Base-by-base conservation (phyloP, 2,888 invertebrate genomes). In the Cephus pulcher region DNA sequence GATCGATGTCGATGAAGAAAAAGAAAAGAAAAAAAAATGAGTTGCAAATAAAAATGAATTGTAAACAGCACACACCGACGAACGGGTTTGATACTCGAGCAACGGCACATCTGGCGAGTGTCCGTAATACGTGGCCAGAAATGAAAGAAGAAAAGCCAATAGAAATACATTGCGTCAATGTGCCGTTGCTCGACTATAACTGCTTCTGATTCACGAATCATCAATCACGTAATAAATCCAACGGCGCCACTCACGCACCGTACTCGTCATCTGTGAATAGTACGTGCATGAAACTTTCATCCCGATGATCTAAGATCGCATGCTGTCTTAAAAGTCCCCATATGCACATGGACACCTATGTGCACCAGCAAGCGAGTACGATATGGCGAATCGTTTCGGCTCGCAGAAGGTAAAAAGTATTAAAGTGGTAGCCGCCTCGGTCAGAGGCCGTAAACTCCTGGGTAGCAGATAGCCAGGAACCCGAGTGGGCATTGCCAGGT, bases 181-280 rank as follows among this genome's bases (percentile, higher is more conserved):
- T 86, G 85, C 88, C 79, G 80, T 88, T 88, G 88, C 86, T 90
- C 88, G 89, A 84, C 81, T 86, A 89, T 86, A 85, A 85, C 88
- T 86, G 85, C 84, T 89, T 87, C 85, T 88, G 82, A 87, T 87
- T 88, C 81, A 82, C 86, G 75, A 76, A 73, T 76, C 75, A 76
- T 78, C 78, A 78, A 70, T 78, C 76, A 76, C 75, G 40, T 6
- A 15, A 40, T 12, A 81, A 79, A 81, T 78, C 80, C 82, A 82
- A 76, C 76, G 78, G 75, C 74, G 71, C 32, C 33, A 75, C 56
- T 33, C 68, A 33, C 70, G 34, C 76, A 56, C 71, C 32, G 33
- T 37, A 75, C 75, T 12, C 68, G 56, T 15, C 33, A 75, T 40
- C 15, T 4, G 9, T 30, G 4, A 75, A 34, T n/a, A n/a, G 33